These are phyloP conservation scores for Ferrisia virgata DNA, from an alignment of 2,888 invertebrate species.

Conservation along the genomic window DNA sequence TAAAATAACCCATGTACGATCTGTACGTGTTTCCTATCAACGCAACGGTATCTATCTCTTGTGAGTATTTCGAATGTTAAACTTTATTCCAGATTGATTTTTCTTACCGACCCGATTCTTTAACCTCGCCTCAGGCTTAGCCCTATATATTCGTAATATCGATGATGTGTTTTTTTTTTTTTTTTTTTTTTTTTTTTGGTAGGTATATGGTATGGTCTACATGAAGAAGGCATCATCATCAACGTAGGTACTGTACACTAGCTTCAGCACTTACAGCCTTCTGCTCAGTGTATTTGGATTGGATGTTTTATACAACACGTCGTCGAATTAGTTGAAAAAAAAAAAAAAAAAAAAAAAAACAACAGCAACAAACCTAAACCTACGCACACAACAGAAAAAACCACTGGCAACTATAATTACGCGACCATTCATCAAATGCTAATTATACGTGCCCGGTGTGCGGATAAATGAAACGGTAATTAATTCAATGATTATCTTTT, in stretches of 20 bases:
- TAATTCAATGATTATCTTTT: conserved; percentile 40
- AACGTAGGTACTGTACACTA: too few species aligned
- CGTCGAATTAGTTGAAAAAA: neutral
- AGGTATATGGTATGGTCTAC: too few species aligned
- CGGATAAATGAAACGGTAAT: conserved; percentile 43
- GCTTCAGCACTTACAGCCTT: too few species aligned
- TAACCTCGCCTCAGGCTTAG: neutral
- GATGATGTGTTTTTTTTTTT: too few species aligned
- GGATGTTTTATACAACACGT: neutral
- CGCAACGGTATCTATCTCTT: neutral
- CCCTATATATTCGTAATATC: too few species aligned
- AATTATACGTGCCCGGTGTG: conserved; percentile 39
- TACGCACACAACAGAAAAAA: neutral
- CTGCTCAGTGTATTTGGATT: neutral
- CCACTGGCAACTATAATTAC: conserved; percentile 17
- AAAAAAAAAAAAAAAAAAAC: neutral
- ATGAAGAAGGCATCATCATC: too few species aligned
- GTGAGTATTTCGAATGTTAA: neutral
- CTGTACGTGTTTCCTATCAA: neutral
- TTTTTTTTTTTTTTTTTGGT: too few species aligned
- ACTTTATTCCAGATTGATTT: neutral
- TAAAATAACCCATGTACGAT: neutral
- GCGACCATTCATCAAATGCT: conserved; percentile 44
- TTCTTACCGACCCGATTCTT: neutral
- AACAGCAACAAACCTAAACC: neutral